Base-by-base conservation (phyloP, 2,113 vertebrate species). In the Anarrhichthys ocellatus region DNA sequence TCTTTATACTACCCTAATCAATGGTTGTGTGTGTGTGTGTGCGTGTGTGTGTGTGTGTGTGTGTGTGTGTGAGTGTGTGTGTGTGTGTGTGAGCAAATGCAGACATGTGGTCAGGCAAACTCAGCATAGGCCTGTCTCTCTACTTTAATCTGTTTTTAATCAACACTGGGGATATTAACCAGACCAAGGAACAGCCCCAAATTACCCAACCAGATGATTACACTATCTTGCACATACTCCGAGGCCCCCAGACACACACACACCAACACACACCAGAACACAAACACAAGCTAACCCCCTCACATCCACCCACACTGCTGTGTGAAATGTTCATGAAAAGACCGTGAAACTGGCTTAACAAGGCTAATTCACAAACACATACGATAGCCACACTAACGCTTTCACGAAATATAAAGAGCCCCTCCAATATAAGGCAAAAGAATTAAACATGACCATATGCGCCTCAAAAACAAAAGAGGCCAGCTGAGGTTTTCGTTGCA, bases 1-100 rank as follows among this genome's bases (percentile, higher is more conserved):
- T 91, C 87, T 92, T 88, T 92, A 86, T 85, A 69, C 84, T 71
- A 70, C 73, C 66, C 75, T 90, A 85, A 91, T 91, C 89, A 90
- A 72, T 81, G 80, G 65, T 22, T 34, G 29, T 76, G 46, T 50
- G 80, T 67, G 70, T 72, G 56, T 63, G 70, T 63, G 64, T 32
- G 76, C n/a, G 14, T 44, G 67, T 76, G 78, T 61, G 46, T 50
- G 80, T 67, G 70, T 72, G 56, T 63, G 70, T 63, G 64, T 32
- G 76, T 27, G 14, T 46, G 67, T 77, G 78, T 34, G 29, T 76
- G 46, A 44, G 80, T 67, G 70, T 72, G 56, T 63, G 76, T n/a
- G 14, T 46, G 67, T 77, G 78, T 52, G 48, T 6, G 61, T 5
- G 17, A 48, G 24, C 11, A 58, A 13, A 27, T 73, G 5, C 62